phyloP scores from a whole-genome alignment of 2,113 vertebrate genomes.

The Malurus alboscapulatus region DNA sequence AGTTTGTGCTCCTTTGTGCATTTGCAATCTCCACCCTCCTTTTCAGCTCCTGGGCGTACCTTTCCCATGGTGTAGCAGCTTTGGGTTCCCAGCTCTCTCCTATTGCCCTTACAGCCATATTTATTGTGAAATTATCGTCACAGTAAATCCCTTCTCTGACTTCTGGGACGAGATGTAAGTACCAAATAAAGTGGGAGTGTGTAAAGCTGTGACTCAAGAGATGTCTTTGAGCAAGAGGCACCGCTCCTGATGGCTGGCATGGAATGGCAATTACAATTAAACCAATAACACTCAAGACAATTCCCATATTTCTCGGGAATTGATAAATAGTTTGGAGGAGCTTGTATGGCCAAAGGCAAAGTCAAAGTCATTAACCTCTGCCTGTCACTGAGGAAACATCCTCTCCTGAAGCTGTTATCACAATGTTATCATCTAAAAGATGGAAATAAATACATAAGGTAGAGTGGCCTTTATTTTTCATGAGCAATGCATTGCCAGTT shows the following conservation, averaged over 20 bases:
- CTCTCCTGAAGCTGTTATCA: not conserved
- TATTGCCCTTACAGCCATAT: not conserved
- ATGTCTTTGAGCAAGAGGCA: not conserved
- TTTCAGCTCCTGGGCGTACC: not conserved
- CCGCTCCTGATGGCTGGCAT: not conserved
- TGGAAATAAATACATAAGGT: not conserved
- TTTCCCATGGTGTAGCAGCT: not conserved
- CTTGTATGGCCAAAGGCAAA: not conserved
- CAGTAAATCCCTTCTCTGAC: not conserved
- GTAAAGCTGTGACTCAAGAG: not conserved
- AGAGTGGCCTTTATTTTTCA: not conserved
- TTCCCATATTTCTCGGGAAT: not conserved
- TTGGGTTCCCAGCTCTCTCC: not conserved
- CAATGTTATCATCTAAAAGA: not conserved
- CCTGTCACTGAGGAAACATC: not conserved
- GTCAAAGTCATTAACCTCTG: slow-evolving; percentile 13
- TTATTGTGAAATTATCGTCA: not conserved
- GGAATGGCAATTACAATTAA: not conserved
- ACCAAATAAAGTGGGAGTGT: not conserved
- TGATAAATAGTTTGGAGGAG: not conserved
- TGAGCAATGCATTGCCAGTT: not conserved
- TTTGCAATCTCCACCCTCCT: not conserved
- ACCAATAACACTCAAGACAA: not conserved
- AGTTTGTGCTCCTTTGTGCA: not conserved
- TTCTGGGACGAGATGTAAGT: not conserved